phyloP scores from a whole-genome alignment of 1,140 invertebrate genomes.

The Zaprionus capensis region DNA sequence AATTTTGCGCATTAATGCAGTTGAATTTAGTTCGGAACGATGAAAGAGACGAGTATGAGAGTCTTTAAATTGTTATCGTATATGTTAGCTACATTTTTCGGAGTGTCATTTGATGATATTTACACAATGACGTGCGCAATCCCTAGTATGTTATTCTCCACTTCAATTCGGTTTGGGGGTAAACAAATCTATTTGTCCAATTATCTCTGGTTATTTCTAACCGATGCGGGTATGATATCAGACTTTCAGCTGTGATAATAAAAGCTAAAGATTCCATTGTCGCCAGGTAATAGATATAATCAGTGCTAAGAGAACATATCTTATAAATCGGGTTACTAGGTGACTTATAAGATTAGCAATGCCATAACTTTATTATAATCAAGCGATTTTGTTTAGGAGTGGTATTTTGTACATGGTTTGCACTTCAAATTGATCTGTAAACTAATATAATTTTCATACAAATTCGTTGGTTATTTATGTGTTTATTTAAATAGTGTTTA shows the following conservation, averaged over 20 bases:
- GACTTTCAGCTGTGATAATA: not conserved
- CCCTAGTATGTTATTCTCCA: conserved; percentile 28
- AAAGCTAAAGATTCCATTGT: not conserved
- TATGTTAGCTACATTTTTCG: conserved; percentile 13
- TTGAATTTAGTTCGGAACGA: not conserved
- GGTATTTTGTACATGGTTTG: not conserved
- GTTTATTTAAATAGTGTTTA: no score
- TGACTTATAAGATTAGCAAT: not conserved
- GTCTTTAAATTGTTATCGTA: conserved; percentile 7
- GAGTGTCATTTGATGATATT: conserved; percentile 54
- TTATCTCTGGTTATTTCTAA: conserved; percentile 26
- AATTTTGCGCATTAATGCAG: conserved; percentile 4
- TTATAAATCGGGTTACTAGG: not conserved
- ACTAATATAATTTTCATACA: not conserved
- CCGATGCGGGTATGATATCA: not conserved
- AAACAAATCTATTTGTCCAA: conserved; percentile 40
- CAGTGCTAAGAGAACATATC: not conserved
- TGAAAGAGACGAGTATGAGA: conserved; percentile 9
- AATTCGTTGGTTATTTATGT: not conserved
- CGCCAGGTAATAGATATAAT: not conserved
- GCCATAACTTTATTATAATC: not conserved
- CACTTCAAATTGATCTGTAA: not conserved
- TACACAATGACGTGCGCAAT: conserved; percentile 54
- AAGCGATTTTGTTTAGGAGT: not conserved
- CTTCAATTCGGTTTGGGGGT: conserved; percentile 38